phyloP scores from a whole-genome alignment of 37 sponge, comb jelly and placozoan genomes.

The Theonella swinhoei region DNA sequence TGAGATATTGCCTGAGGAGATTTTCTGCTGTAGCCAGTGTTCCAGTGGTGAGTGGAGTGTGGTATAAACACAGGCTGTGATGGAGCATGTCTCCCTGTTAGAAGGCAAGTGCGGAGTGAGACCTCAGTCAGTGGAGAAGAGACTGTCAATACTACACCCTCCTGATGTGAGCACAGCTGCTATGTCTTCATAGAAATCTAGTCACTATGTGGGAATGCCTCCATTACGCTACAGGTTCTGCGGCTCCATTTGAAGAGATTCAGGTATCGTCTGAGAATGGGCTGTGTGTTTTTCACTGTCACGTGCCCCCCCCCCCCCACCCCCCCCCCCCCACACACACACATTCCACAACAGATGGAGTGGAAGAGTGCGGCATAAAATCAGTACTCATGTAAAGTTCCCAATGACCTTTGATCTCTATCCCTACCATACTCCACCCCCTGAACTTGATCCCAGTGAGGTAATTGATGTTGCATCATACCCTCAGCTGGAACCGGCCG shows the following conservation, averaged over 20 bases:
- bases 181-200: too few relatives aligned
- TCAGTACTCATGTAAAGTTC: constrained; percentile 64
- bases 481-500: background rate
- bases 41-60: too few relatives aligned
- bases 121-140: constrained; percentile 43
- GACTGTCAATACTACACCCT: constrained; percentile 29
- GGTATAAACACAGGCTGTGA: too few relatives aligned
- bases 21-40: constrained; percentile 46
- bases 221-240: constrained; percentile 45
- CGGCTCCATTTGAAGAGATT: constrained; percentile 84
- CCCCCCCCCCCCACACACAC: too few relatives aligned
- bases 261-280: too few relatives aligned
- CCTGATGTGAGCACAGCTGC: constrained; percentile 51
- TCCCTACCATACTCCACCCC: constrained; percentile 39
- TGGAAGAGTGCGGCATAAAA: constrained; percentile 47
- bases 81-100: too few relatives aligned
- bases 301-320: too few relatives aligned
- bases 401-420: constrained; percentile 55
- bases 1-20: constrained; percentile 33
- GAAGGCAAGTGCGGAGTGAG: too few relatives aligned
- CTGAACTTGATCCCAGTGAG: background rate
- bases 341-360: constrained; percentile 60
- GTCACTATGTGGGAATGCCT: background rate
- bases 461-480: background rate
- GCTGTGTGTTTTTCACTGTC: too few relatives aligned